Conservation (phyloP, 2,888 invertebrate genomes). For the Perithous albicinctus region DNA sequence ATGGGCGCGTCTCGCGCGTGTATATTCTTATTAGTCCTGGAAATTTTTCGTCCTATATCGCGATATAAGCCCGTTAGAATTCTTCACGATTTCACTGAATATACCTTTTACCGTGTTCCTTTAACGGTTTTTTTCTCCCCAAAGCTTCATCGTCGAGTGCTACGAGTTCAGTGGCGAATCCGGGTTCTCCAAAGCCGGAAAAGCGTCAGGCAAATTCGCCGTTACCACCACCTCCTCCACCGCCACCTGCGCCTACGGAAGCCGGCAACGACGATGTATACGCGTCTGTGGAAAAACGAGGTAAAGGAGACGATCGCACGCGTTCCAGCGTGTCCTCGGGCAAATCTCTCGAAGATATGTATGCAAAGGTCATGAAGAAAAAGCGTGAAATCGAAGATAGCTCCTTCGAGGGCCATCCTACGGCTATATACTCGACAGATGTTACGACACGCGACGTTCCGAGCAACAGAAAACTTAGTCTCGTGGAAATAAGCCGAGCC, state of each 20-base stretch:
- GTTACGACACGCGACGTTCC: constrained; percentile 67
- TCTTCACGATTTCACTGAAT: neutral
- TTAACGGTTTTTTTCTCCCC: constrained; percentile 32
- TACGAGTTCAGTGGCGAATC: constrained; percentile 89
- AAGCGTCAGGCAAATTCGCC: constrained; percentile 96
- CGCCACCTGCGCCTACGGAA: constrained; percentile 93
- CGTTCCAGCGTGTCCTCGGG: constrained; percentile 74
- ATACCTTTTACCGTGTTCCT: neutral
- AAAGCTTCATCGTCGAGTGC: constrained; percentile 90
- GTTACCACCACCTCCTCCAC: constrained; percentile 93
- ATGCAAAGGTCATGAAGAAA: constrained; percentile 94
- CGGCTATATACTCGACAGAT: constrained; percentile 75
- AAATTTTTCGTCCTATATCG: neutral
- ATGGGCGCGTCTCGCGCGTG: neutral
- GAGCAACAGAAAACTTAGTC: constrained; percentile 76
- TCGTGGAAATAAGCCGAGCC: constrained; percentile 79
- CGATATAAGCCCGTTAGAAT: too few species aligned
- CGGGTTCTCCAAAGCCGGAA: constrained; percentile 95
- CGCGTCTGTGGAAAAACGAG: constrained; percentile 82
- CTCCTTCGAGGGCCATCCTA: constrained; percentile 62
- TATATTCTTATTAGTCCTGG: neutral
- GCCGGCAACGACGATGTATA: constrained; percentile 83
- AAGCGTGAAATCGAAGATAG: constrained; percentile 84
- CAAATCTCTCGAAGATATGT: constrained; percentile 94
- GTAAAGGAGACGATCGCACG: constrained; percentile 77